phyloP scores from a whole-genome alignment of 1,140 invertebrate genomes.

The Sitobion miscanthi region DNA sequence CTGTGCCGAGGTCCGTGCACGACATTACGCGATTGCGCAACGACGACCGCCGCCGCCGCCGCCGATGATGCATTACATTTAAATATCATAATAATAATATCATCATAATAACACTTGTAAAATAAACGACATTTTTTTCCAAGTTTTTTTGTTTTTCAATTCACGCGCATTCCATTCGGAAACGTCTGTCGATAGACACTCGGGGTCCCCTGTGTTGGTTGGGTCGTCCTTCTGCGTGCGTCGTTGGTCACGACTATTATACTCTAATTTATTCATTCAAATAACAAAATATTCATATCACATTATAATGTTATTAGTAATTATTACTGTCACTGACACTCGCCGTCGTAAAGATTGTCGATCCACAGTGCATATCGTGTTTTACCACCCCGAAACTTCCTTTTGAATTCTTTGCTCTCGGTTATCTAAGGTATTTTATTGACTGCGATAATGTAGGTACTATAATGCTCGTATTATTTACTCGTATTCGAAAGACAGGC shows the following conservation, averaged over 20 bases:
- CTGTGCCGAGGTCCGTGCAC: slow-evolving; percentile 25
- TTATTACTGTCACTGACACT: not conserved
- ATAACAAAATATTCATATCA: no score
- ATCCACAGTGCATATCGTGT: not conserved
- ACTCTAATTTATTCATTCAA: no score
- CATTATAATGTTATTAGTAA: no score
- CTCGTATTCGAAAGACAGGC: not conserved
- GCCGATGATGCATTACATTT: not conserved
- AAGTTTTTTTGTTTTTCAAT: not conserved
- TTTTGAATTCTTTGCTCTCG: not conserved
- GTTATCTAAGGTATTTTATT: not conserved
- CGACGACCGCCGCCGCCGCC: not conserved
- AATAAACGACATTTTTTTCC: not conserved
- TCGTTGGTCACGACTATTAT: not conserved
- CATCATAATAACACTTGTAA: not conserved
- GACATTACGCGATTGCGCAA: slow-evolving; percentile 11
- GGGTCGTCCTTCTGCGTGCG: not conserved
- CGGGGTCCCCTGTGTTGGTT: no score
- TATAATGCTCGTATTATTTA: not conserved
- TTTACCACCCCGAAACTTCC: not conserved
- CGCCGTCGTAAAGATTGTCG: not conserved
- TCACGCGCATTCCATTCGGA: no score
- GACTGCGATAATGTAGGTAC: not conserved
- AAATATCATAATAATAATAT: not conserved
- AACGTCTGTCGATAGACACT: no score